Evolutionary conservation across 1,140 invertebrate genomes (phyloP), one percentile per base, ranked within the genome.

Genomic region (Leptestheria dahalacensis): DNA sequence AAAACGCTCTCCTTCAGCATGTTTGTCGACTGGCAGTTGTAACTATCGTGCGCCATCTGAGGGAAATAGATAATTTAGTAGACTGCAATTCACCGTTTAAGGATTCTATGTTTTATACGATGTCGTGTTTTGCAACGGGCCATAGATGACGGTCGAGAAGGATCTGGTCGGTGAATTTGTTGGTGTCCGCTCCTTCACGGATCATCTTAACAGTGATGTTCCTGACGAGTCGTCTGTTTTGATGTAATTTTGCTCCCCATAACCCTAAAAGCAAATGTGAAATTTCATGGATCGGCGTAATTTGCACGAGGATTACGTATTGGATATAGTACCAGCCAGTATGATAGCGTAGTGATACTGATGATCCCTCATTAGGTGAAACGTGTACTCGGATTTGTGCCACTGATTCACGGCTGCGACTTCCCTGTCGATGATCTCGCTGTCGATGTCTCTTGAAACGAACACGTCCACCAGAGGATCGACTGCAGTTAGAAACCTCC

Each of bases 291-390:
- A n/a, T n/a, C n/a, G n/a, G n/a, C 33, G 33, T 15, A 41, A 41
- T 41, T 41, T 41, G 33, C 33, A n/a, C n/a, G n/a, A n/a, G n/a
- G n/a, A n/a, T n/a, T n/a, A n/a, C n/a, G n/a, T n/a, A n/a, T n/a
- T n/a, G n/a, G n/a, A n/a, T n/a, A n/a, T n/a, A n/a, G n/a, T 58
- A 57, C 63, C 63, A 64, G 2, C 63, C 60, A 9, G 33, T 53
- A n/a, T 53, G 11, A 15, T 62, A 46, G 15, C 20, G 1, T n/a
- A 6, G 51, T 63, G 61, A n/a, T 3, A 21, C 2, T 64, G 65
- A 54, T 68, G 63, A 60, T 69, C 68, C 26, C 66, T 33, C 68
- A 69, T 69, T 12, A 66, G 49, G 55, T 69, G 68, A 46, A 67
- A 64, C 2, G 53, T 25, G 24, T 65, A 62, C 11, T 57, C 33